Evolutionary conservation across 2,888 invertebrate species (phyloP).

Genomic region (Tineola bisselliella): DNA sequence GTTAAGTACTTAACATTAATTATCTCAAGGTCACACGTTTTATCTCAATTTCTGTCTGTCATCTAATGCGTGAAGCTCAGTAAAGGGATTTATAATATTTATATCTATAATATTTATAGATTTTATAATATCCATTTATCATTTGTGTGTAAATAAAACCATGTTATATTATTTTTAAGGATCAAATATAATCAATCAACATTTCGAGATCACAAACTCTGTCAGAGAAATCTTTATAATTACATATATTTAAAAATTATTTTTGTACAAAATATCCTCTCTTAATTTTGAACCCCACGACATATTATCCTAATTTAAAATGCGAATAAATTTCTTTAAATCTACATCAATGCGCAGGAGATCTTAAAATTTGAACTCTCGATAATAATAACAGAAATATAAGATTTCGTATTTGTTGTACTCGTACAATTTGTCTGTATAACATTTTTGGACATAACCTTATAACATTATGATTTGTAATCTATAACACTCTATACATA

Average conservation of each 20-base stretch:
- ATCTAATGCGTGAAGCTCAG: no score
- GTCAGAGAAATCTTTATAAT: conserved; percentile 43
- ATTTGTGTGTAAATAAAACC: neutral
- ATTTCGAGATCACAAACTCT: conserved; percentile 60
- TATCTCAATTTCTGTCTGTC: neutral
- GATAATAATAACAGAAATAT: neutral
- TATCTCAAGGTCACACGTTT: neutral
- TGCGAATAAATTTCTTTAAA: conserved; percentile 33
- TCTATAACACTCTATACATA: conserved; percentile 49
- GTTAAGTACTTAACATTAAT: no score
- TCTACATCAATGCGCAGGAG: conserved; percentile 2
- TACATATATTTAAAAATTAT: conserved; percentile 46
- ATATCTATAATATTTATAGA: no score
- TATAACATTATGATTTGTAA: conserved; percentile 47
- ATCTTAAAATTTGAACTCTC: neutral
- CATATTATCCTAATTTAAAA: conserved; percentile 22
- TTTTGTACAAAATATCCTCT: conserved; percentile 66
- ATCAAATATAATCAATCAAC: conserved; percentile 62
- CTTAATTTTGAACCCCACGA: conserved; percentile 27
- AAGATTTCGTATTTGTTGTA: neutral
- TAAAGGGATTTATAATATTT: no score
- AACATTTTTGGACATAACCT: conserved; percentile 36
- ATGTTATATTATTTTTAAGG: conserved; percentile 25
- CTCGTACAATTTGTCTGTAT: neutral
- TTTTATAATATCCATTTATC: no score